Conservation (phyloP, 2,113 vertebrate species). For the Lampris megalopsis region DNA sequence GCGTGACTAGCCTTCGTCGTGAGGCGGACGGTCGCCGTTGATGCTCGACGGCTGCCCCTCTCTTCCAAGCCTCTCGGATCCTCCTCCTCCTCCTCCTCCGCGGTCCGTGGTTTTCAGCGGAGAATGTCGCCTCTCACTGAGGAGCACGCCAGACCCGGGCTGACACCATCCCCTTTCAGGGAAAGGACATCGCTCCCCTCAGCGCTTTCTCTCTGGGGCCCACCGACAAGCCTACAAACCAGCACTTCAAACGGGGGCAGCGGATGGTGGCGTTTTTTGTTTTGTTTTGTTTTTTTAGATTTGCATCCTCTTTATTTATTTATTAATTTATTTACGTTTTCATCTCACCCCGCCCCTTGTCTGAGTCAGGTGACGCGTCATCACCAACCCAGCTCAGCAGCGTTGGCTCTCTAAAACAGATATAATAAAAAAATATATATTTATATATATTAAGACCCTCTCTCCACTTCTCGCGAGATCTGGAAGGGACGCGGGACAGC, state of each 20-base stretch:
- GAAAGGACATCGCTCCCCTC: slow-evolving; percentile 42
- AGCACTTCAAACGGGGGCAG: slow-evolving; percentile 41
- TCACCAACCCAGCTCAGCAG: slow-evolving; percentile 52
- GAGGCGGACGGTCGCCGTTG: slow-evolving; percentile 53
- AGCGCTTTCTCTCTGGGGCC: slow-evolving; percentile 40
- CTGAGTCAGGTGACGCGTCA: slow-evolving; percentile 73
- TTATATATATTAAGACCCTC: neutral
- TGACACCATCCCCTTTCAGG: slow-evolving; percentile 45
- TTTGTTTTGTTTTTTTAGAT: slow-evolving; percentile 22
- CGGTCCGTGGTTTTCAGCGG: slow-evolving; percentile 57
- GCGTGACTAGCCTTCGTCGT: slow-evolving; percentile 20
- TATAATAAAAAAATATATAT: too few relatives aligned
- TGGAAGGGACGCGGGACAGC: slow-evolving; percentile 11
- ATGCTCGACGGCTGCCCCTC: slow-evolving; percentile 63
- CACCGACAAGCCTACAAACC: slow-evolving; percentile 31
- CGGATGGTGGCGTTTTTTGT: slow-evolving; percentile 43
- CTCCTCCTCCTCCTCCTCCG: slow-evolving; percentile 60
- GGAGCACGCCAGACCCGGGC: slow-evolving; percentile 46
- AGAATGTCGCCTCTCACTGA: slow-evolving; percentile 19
- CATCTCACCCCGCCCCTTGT: slow-evolving; percentile 60
- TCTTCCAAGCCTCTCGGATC: slow-evolving; percentile 68
- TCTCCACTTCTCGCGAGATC: slow-evolving; percentile 61
- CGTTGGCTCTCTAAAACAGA: neutral
- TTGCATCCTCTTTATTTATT: slow-evolving; percentile 61
- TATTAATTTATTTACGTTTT: slow-evolving; percentile 64